Base-by-base conservation (phyloP, 2,888 invertebrate genomes). In the Drosophila koepferae region DNA sequence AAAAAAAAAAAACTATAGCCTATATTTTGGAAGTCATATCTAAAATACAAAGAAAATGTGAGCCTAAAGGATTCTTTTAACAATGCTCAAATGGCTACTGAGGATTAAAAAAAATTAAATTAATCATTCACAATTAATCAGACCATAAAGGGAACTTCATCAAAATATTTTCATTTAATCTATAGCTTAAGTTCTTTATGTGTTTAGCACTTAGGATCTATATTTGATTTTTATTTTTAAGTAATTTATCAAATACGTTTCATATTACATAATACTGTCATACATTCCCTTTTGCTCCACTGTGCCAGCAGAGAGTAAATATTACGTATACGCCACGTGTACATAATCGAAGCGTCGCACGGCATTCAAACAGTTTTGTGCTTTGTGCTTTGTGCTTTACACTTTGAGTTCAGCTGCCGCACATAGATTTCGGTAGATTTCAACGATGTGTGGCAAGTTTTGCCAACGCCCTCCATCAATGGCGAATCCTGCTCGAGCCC, bases 251-350 rank as follows among this genome's bases (percentile, higher is more conserved):
- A 23, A 10, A n/a, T 16, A 14, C 0, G 3, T 40, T 28, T 40
- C 38, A 12, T 18, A 1, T 31, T 31, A n/a, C n/a, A 49, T 31
- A 49, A 31, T 28, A 44, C 48, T 49, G 16, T 1, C 2, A 18
- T 14, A 31, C 4, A 28, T 18, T 36, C 4, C 23, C 18, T 2
- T 41, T 40, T 18, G 3, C 6, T 0, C 63, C 72, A 82, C 79
- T 70, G 79, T 82, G 53, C 59, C 7, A 9, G 23, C 62, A 18
- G 38, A 14, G 38, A 58, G 55, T 69, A 75, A 75, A 81, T 75
- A 80, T 81, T 64, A 77, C 73, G 80, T 80, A 89, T 82, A 86
- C 89, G 89, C 77, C 79, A 84, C 75, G 81, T 84, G 77, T 70
- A 72, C 41, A 54, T 49, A 71, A 72, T 69, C 64, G 66, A 82